These are phyloP conservation scores for Diadema setosum DNA, from an alignment of 35 echinoderm and acorn worm species.

Conservation along the genomic window DNA sequence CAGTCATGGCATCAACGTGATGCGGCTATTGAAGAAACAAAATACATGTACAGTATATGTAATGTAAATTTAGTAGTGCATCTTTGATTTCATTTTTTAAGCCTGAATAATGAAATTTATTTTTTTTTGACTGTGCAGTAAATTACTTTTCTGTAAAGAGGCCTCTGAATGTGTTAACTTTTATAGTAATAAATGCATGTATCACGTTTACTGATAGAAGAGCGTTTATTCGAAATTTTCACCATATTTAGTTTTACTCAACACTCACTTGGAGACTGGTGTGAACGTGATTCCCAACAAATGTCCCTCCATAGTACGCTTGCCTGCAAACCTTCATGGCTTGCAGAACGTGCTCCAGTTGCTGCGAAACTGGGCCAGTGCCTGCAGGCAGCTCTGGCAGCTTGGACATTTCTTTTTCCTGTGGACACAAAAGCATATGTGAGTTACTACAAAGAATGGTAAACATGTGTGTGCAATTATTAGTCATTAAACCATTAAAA, in stretches of 20 bases:
- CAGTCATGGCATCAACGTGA: neutral
- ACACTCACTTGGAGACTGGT: neutral
- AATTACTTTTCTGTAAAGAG: neutral
- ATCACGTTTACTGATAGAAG: neutral
- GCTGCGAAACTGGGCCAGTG: neutral
- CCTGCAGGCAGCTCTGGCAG: neutral
- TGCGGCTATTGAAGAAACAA: neutral
- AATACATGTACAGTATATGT: neutral
- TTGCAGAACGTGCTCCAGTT: neutral
- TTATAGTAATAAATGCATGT: neutral
- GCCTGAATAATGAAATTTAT: neutral
- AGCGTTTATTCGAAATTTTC: neutral
- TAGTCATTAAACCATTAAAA: neutral
- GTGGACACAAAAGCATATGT: neutral
- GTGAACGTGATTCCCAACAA: neutral
- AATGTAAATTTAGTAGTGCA: neutral
- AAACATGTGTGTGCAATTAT: neutral
- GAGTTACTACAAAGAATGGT: neutral
- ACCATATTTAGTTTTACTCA: neutral
- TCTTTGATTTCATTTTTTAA: neutral
- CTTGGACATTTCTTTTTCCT: neutral
- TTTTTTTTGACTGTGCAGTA: neutral
- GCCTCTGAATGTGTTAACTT: neutral
- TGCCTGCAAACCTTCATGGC: neutral
- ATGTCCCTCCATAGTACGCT: neutral